Conservation (phyloP, 2,888 invertebrate species). For the Cosmopolites sordidus region DNA sequence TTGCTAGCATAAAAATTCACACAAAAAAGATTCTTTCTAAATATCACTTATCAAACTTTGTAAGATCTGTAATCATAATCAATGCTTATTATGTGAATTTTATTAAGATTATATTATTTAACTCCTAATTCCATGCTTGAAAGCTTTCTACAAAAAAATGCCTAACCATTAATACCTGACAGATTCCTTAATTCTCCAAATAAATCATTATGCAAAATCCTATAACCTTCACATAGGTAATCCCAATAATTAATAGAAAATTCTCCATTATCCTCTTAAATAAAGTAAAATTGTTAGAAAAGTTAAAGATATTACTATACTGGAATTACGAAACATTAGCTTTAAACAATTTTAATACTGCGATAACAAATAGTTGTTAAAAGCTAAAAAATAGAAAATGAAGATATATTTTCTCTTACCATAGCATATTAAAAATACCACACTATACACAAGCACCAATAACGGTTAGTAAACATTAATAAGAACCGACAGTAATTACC, state of each 20-base stretch:
- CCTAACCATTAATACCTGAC: constrained; percentile 16
- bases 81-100: too few relatives aligned
- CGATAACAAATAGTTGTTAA: background rate
- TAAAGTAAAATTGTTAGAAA: constrained; percentile 6
- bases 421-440: constrained; percentile 3
- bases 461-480: constrained; percentile 6
- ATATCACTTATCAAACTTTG: too few relatives aligned
- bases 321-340: background rate
- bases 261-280: constrained; percentile 27
- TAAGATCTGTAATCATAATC: too few relatives aligned
- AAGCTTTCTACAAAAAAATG: too few relatives aligned
- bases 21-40: too few relatives aligned
- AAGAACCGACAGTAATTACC: constrained; percentile 4
- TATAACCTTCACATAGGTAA: constrained; percentile 23
- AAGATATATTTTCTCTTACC: constrained; percentile 16
- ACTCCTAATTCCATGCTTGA: too few relatives aligned
- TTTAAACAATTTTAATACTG: background rate
- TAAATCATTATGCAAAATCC: constrained; percentile 28
- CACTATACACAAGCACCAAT: constrained; percentile 19
- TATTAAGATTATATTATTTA: too few relatives aligned
- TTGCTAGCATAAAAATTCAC: too few relatives aligned
- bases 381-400: constrained; percentile 8
- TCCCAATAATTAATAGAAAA: constrained; percentile 24
- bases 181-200: constrained; percentile 1
- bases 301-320: background rate